A percentile compares a stretch with the other conserved stretches of the same genome.
phyloP scores from a whole-genome alignment of 2,888 invertebrate species.

The Amblyteles armatorius region DNA sequence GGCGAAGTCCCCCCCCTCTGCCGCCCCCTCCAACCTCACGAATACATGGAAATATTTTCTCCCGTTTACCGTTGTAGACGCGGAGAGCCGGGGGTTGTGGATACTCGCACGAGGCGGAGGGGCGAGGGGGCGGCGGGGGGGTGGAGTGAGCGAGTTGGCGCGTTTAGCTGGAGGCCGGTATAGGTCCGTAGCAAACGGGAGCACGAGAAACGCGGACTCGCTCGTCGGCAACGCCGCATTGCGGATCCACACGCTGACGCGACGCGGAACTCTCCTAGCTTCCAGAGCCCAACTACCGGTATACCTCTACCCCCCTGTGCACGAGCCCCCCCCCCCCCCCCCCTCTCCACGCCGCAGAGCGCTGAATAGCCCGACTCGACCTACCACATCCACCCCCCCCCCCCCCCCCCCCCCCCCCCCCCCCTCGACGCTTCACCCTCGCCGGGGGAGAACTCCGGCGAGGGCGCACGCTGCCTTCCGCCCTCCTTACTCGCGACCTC shows the following conservation, averaged over 20 bases:
- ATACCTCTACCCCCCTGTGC: background rate
- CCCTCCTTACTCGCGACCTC: constrained; percentile 20
- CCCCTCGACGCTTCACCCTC: background rate
- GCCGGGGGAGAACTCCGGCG: background rate
- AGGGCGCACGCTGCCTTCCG: constrained; percentile 2
- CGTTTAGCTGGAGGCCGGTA: constrained; percentile 53
- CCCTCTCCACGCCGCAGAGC: background rate
- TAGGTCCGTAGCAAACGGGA: constrained; percentile 57
- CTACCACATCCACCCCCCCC: constrained; percentile 5
- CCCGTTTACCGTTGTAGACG: background rate
- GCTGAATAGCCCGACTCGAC: constrained; percentile 12
- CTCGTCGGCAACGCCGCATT: constrained; percentile 83
- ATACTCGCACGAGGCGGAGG: background rate
- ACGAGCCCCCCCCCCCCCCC: background rate
- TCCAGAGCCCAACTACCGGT: background rate
- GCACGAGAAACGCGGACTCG: constrained; percentile 52
- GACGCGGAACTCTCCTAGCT: constrained; percentile 70
- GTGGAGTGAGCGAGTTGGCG: constrained; percentile 20
- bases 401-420: background rate
- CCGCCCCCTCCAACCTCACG: background rate
- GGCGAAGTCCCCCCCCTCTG: background rate
- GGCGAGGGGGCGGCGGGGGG: background rate
- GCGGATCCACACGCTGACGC: constrained; percentile 83
- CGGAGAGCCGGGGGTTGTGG: background rate
- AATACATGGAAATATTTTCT: background rate